These are phyloP conservation scores for Hedya salicella DNA, from an alignment of 2,888 invertebrate genomes.

Conservation along the genomic window DNA sequence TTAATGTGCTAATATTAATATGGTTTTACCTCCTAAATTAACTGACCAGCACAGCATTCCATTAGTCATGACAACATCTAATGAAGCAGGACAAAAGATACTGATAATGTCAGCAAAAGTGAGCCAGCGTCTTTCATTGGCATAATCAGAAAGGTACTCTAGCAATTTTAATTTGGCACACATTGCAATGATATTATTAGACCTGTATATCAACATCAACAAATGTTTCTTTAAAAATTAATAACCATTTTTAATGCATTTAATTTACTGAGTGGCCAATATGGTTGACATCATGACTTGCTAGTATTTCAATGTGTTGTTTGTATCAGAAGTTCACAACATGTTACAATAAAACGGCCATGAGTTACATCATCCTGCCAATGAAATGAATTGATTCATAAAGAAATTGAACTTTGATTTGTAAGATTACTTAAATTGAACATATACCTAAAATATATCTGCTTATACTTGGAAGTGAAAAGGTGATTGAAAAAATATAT, in stretches of 20 bases:
- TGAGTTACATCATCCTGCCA: conserved; percentile 37
- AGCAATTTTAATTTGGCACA: conserved; percentile 32
- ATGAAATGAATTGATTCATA: conserved; percentile 31
- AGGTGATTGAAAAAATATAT: conserved; percentile 41
- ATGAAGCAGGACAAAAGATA: conserved; percentile 11
- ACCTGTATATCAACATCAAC: conserved; percentile 22
- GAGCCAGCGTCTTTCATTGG: conserved; percentile 3
- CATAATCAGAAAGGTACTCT: conserved; percentile 19
- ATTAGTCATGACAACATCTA: conserved; percentile 26
- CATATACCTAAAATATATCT: conserved; percentile 4
- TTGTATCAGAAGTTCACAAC: conserved; percentile 2
- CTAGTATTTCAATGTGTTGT: neutral
- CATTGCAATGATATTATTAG: conserved; percentile 16
- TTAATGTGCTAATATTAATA: conserved; percentile 9
- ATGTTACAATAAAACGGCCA: conserved; percentile 20
- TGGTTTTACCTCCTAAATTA: conserved; percentile 30
- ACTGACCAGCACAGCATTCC: conserved; percentile 25
- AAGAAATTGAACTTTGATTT: conserved; percentile 32
- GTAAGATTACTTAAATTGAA: conserved; percentile 8
- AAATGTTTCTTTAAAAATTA: neutral
- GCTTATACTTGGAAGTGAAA: neutral
- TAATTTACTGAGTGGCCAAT: neutral
- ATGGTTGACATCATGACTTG: conserved; percentile 25
- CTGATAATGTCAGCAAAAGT: conserved; percentile 1
- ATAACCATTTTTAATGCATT: neutral